Base-by-base conservation (phyloP, 2,113 vertebrate species). In the Dasyprocta punctata region DNA sequence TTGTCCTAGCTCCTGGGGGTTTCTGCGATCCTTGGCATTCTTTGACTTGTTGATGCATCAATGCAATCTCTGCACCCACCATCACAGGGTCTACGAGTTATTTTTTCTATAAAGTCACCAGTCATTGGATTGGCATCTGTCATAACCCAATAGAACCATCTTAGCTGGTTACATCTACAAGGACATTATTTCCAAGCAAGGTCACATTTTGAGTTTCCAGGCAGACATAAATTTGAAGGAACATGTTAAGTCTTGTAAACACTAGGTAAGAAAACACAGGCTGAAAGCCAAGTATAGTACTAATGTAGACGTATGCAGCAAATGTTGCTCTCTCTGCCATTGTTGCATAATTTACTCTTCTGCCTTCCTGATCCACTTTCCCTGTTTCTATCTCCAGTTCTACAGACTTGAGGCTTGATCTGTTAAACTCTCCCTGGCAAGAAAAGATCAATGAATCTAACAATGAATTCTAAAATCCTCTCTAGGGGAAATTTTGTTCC, bases 171-270 rank as follows among this genome's bases (percentile, higher is more conserved):
- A 58, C 33, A n/a, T 71, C 61, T 63, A 6, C 10, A 61, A 87
- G 61, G 36, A 77, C 24, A 28, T 77, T 88, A 38, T 80, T 92
- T 75, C 69, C 61, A 77, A 84, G 54, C 22, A 60, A 88, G 89
- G 17, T 22, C 69, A 69, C 26, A 61, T 88, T 92, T 47, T 63
- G 69, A 95, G 12, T 26, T 81, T 60, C n/a, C 19, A 36, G 3
- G 5, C 33, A 49, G 16, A 44, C 22, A 26, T 67, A 71, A 69
- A 77, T 92, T 83, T 6, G 38, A 75, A 75, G 16, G 11, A 8
- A 61, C 13, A 14, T 19, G n/a, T 38, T 24, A 78, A 67, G 22
- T 69, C 86, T 87, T 61, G 10, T 86, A 58, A 86, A 94, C 82
- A 44, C 20, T 14, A 52, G 71, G 12, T 89, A 47, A 78, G 44